A percentile compares a stretch with the other conserved stretches of the same genome.
Evolutionary conservation across 2,888 invertebrate genomes (phyloP).

Genomic region (Agonopterix arenella): DNA sequence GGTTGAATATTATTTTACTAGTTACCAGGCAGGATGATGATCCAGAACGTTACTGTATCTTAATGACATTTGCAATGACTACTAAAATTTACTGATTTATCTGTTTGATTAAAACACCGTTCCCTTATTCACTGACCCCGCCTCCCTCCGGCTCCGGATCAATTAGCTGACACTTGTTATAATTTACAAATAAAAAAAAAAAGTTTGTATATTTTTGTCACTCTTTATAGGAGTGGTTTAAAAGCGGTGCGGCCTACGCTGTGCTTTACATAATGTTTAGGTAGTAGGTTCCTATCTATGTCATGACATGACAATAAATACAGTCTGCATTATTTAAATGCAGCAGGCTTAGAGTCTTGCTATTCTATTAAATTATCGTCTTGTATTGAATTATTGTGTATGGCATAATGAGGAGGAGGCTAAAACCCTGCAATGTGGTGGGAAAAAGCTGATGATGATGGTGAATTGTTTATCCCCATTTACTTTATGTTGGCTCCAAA

Average conservation of each 20-base stretch:
- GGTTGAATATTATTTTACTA: no score
- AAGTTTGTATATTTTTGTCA: constrained; percentile 37
- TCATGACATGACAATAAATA: constrained; percentile 21
- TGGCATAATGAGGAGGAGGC: no score
- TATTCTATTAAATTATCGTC: not conserved
- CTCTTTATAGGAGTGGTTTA: constrained; percentile 18
- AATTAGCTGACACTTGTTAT: constrained; percentile 29
- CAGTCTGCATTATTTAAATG: not conserved
- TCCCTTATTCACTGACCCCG: constrained; percentile 12
- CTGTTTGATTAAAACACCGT: no score
- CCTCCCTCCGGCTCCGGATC: constrained; percentile 34
- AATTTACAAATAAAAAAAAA: constrained; percentile 35
- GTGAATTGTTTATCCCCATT: no score
- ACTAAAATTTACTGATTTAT: no score
- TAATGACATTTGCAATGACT: no score
- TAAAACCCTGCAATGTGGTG: no score
- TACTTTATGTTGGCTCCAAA: no score
- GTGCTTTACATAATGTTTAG: constrained; percentile 31
- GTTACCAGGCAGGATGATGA: no score
- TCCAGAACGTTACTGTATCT: no score
- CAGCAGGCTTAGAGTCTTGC: not conserved
- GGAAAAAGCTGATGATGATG: no score
- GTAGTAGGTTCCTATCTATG: constrained; percentile 25
- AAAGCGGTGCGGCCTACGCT: constrained; percentile 36
- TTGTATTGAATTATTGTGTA: no score